Evolutionary conservation across 2,797 vertebrate genomes (phyloP), one percentile per base, ranked within the genome.

Genomic region (Denticeps clupeoides): DNA sequence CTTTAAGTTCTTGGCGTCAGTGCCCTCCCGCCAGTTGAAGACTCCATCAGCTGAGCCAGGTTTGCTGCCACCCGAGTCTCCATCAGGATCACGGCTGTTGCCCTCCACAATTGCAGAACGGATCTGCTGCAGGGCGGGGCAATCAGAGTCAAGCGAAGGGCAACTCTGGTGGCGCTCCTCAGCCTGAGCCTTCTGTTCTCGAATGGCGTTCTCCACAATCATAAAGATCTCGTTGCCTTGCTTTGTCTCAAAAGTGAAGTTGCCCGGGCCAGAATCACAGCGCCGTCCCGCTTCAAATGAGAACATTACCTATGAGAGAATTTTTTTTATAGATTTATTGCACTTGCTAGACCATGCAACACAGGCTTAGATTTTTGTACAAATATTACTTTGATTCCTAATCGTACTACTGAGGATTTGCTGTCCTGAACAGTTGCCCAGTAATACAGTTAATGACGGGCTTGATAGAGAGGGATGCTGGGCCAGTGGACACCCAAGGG

Each of bases 171-270:
- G 63, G 9, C 70, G 73, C 56, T 88, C 89, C 53, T 89, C 84
- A 1, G 58, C 87, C 59, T 83, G 84, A 0, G 78, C 85, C 67
- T 95, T 97, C 70, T 97, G 93, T 23, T 81, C 85, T 33, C 79
- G 83, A 72, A 99, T 99, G 35, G 89, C 86, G 4, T 75, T 74
- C 69, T 98, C 93, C 45, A 99, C 91, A 13, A 91, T 75, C 28
- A 60, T 73, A 67, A 99, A 99, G 69, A 99, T 90, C 62, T 97
- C 92, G 1, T 96, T 95, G 49, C 95, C 95, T 62, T 97, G 86
- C 59, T 88, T 88, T 1, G 94, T 98, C 68, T 98, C 94, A 6
- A 99, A 99, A 51, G 91, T 97, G 78, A 99, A 99, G 71, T 85
- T 98, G 1, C 95, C 95, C 0, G 92, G 87, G n/a, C 95, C 95